phyloP scores from a whole-genome alignment of 2,113 vertebrate genomes.

The Oreocharis arfaki region DNA sequence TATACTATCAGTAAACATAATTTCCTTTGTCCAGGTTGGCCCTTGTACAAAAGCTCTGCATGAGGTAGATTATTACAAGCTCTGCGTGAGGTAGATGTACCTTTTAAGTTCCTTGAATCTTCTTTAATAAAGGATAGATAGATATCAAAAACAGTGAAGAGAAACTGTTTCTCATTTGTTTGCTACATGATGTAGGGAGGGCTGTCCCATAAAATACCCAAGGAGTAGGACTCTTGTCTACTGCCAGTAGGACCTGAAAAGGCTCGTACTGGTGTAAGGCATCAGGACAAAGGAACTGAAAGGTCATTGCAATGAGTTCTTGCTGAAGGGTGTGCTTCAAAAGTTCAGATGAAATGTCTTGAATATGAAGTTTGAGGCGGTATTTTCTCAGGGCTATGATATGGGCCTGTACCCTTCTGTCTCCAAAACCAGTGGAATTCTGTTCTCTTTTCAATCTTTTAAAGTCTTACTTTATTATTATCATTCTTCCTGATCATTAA shows the following conservation, averaged over 20 bases:
- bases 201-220: not conserved
- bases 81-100: accelerated
- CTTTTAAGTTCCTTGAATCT: not conserved
- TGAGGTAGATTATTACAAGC: not conserved
- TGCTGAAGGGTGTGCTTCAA: not conserved
- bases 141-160: not conserved
- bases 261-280: not conserved
- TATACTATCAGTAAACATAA: not conserved
- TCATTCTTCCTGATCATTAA: not conserved
- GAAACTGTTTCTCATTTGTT: not conserved
- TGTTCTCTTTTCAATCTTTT: not conserved
- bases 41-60: accelerated
- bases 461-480: not conserved
- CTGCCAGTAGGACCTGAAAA: not conserved
- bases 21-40: not conserved
- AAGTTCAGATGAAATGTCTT: not conserved
- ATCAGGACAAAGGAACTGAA: not conserved
- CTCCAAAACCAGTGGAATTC: not conserved
- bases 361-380: not conserved
- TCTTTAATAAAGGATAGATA: not conserved
- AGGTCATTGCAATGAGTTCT: not conserved
- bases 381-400: not conserved
- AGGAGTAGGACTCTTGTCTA: accelerated
- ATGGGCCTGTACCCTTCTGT: not conserved
- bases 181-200: not conserved